phyloP scores from a whole-genome alignment of 2,888 invertebrate species.

The Caenorhabditis sp. region DNA sequence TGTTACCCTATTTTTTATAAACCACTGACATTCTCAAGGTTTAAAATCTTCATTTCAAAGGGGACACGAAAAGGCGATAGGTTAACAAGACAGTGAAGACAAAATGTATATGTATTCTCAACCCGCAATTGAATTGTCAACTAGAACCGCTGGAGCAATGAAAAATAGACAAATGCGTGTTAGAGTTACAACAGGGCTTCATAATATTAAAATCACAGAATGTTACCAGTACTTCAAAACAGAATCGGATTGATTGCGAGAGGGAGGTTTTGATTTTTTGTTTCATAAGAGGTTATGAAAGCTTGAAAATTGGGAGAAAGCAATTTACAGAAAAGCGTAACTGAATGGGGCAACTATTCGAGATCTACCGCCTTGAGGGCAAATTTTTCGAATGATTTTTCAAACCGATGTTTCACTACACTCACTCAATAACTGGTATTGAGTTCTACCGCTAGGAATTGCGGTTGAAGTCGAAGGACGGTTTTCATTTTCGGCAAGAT shows the following conservation, averaged over 20 bases:
- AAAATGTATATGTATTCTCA: constrained; percentile 33
- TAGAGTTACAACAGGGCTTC: not conserved
- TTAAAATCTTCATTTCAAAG: not conserved
- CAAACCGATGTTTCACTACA: constrained; percentile 42
- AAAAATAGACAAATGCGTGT: constrained; percentile 11
- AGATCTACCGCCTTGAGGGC: constrained; percentile 14
- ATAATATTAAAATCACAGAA: constrained; percentile 33
- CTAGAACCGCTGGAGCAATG: constrained; percentile 53
- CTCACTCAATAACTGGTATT: constrained; percentile 30
- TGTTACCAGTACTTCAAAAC: constrained; percentile 38
- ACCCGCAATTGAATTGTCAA: constrained; percentile 57
- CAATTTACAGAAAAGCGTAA: constrained; percentile 19
- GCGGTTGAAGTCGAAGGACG: constrained; percentile 52
- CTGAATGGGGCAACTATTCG: constrained; percentile 23
- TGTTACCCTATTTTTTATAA: constrained; percentile 7
- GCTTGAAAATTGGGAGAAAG: not conserved
- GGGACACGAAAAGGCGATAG: not conserved
- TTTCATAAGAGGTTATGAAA: constrained; percentile 28
- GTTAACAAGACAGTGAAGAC: constrained; percentile 9
- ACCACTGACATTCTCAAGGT: constrained; percentile 7
- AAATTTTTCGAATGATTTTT: not conserved
- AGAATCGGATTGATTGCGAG: constrained; percentile 30
- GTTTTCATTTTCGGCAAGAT: constrained; percentile 29
- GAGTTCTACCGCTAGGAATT: constrained; percentile 6
- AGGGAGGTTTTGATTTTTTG: constrained; percentile 10